Evolutionary conservation across 2,113 vertebrate species (phyloP).

Genomic region (Micromys minutus): DNA sequence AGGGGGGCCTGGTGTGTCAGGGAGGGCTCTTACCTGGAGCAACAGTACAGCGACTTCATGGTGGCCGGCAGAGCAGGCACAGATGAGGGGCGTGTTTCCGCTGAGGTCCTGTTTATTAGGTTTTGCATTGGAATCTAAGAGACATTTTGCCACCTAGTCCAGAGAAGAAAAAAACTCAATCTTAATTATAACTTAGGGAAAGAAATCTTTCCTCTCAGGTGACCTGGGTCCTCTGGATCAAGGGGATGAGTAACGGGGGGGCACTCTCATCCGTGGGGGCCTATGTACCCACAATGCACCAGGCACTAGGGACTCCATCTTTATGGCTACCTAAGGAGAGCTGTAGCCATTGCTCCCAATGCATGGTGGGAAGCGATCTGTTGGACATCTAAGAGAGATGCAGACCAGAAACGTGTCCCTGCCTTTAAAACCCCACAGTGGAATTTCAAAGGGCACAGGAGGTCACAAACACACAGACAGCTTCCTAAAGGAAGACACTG

Average conservation of each 20-base stretch:
- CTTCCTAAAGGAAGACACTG: background rate
- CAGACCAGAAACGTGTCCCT: background rate
- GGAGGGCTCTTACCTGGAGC: conserved; percentile 87
- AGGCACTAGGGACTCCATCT: background rate
- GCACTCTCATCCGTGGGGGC: background rate
- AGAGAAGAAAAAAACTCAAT: conserved; percentile 29
- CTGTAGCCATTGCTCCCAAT: background rate
- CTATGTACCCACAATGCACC: background rate
- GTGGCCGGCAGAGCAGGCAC: conserved; percentile 90
- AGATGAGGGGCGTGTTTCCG: conserved; percentile 95
- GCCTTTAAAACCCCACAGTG: background rate
- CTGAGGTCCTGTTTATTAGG: conserved; percentile 94
- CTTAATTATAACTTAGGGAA: background rate
- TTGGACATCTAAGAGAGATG: background rate
- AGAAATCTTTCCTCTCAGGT: background rate
- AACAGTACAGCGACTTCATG: conserved; percentile 87
- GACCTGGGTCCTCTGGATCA: background rate
- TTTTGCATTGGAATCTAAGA: conserved; percentile 92
- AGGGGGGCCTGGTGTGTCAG: no score
- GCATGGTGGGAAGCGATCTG: background rate
- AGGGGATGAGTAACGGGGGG: no score
- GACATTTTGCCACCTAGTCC: conserved; percentile 90
- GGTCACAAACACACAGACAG: background rate
- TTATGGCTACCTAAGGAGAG: background rate
- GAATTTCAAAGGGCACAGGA: background rate